These are phyloP conservation scores for Acanthosepion pharaonis DNA, from an alignment of 2,888 invertebrate species.

Conservation along the genomic window DNA sequence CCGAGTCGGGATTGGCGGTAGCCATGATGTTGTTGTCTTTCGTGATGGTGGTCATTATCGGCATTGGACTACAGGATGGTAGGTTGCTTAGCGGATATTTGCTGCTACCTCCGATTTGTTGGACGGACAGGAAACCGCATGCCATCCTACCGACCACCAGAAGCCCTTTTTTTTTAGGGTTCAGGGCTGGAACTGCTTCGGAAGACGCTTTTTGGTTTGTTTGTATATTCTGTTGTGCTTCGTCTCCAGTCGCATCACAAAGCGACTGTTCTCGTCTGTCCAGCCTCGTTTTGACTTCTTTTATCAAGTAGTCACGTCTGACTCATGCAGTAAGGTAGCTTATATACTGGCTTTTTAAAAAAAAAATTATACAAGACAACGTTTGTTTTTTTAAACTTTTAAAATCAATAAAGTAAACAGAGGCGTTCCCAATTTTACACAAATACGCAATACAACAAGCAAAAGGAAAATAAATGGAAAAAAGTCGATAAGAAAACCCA, in stretches of 20 bases:
- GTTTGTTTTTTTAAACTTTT: too few species aligned
- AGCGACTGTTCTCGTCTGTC: background rate
- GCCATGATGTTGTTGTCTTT: background rate
- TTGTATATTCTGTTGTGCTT: too few species aligned
- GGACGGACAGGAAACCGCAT: conserved; percentile 33
- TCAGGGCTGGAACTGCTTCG: too few species aligned
- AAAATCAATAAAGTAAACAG: too few species aligned
- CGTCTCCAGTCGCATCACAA: background rate
- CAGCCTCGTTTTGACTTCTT: background rate
- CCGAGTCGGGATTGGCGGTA: background rate
- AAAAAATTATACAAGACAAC: background rate
- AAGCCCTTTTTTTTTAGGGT: background rate
- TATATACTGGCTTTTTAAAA: background rate
- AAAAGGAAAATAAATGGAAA: too few species aligned
- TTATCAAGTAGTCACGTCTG: background rate
- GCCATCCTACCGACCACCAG: background rate
- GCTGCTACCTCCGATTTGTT: background rate
- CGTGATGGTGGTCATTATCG: background rate
- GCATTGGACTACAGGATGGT: background rate
- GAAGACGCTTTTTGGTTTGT: too few species aligned
- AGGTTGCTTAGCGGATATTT: background rate
- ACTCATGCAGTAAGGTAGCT: background rate
- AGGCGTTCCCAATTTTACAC: too few species aligned
- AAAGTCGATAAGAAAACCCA: too few species aligned
- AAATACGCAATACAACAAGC: too few species aligned